Base-by-base conservation (phyloP, 2,113 vertebrate genomes). In the Otis tarda region DNA sequence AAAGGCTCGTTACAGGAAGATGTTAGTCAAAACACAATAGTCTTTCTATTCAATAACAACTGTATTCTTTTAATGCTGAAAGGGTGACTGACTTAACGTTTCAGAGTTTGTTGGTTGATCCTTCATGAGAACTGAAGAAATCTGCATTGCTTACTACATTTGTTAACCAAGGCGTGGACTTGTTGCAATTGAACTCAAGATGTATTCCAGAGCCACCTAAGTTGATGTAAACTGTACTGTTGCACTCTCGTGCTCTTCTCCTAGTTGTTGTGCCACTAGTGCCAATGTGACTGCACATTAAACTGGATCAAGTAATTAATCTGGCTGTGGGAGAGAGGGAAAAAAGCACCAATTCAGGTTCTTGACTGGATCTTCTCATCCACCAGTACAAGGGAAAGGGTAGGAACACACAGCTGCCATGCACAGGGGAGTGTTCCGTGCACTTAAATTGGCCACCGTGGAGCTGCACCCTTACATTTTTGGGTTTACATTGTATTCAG, bases 61-160 rank as follows among this genome's bases (percentile, higher is more conserved):
- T 52, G 12, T 41, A 1, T 57, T 74, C 31, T 88, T 63, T 10
- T 39, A 21, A 43, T 41, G 39, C 27, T 65, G 50, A 43, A 80
- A 37, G 4, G 0, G 27, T 50, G 70, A 35, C n/a, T 35, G 30
- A 25, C 8, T 47, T 56, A 1, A 1, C 1, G 3, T 43, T 64
- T 88, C 25, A 6, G 56, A 30, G 63, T 53, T 57, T 37, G 31
- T 56, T 65, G 52, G 37, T 33, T 49, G n/a, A 59, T 33, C 56
- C 16, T 78, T 6, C 13, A 7, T 43, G 14, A 43, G 50, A 80
- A 53, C 10, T 76, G 63, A 59, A 64, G 39, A 64, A 74, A 33
- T 30, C 37, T 23, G 15, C 33, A 5, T 59, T 33, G 17, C n/a
- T 18, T 10, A 0, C 75, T 69, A 10, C 6, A 3, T 22, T 60